Evolutionary conservation across 1,140 invertebrate species (phyloP).

Genomic region (Caenorhabditis tropicalis): DNA sequence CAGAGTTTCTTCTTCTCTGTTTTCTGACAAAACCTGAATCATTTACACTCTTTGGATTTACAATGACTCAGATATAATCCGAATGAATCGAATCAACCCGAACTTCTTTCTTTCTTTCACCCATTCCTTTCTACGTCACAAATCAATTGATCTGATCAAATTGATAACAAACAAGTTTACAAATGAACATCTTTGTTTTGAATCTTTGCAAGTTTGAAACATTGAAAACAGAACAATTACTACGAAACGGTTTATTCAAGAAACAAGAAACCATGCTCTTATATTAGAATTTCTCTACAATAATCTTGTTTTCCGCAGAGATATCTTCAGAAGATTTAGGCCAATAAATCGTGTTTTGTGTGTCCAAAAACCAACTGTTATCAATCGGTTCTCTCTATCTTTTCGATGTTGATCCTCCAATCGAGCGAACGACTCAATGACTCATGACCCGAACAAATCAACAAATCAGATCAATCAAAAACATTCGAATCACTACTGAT

Average conservation of each 20-base stretch:
- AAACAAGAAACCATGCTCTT: too few species aligned
- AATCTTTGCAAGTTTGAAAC: not conserved
- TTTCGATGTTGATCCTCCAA: not conserved
- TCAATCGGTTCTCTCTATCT: not conserved
- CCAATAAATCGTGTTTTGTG: too few species aligned
- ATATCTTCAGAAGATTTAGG: too few species aligned
- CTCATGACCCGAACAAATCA: not conserved
- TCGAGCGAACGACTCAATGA: not conserved
- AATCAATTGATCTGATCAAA: not conserved
- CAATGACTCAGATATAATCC: not conserved
- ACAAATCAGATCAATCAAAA: constrained; percentile 21
- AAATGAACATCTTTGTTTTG: not conserved
- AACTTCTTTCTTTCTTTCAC: not conserved
- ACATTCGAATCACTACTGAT: not conserved
- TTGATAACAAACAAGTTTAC: not conserved
- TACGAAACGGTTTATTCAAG: too few species aligned
- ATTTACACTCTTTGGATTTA: not conserved
- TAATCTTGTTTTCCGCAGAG: too few species aligned
- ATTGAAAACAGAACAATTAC: too few species aligned
- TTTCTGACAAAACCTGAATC: too few species aligned
- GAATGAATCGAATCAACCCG: not conserved
- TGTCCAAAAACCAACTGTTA: not conserved
- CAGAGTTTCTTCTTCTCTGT: too few species aligned
- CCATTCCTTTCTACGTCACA: not conserved
- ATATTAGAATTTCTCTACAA: too few species aligned